Evolutionary conservation across 2,113 vertebrate species (phyloP).

Genomic region (Ciconia maguari): DNA sequence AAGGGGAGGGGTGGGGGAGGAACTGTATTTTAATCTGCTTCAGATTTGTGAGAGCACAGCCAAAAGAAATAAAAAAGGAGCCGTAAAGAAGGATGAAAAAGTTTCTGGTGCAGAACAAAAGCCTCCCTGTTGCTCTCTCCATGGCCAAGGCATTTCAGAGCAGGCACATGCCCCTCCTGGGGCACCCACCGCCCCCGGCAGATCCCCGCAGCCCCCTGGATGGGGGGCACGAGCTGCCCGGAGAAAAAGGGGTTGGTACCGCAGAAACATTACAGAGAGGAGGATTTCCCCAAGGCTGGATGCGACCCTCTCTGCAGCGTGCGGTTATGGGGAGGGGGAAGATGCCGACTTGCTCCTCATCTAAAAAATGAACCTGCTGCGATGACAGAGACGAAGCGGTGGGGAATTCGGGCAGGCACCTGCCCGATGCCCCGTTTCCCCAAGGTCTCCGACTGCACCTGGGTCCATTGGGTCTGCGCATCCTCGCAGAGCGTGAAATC

Average conservation of each 20-base stretch:
- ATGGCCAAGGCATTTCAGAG: neutral
- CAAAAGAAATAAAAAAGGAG: conserved; percentile 53
- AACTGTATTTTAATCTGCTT: conserved; percentile 34
- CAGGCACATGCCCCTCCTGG: neutral
- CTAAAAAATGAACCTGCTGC: neutral
- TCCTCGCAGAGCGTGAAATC: fast-evolving
- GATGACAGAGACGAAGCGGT: fast-evolving
- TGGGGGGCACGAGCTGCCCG: neutral
- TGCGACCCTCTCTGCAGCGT: fast-evolving
- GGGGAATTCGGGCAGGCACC: neutral
- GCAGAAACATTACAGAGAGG: neutral
- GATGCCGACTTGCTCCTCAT: neutral
- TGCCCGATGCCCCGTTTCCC: neutral
- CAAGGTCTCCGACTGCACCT: fast-evolving
- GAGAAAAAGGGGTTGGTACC: neutral
- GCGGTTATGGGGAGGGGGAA: neutral
- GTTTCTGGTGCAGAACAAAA: conserved; percentile 27
- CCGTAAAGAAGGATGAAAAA: neutral
- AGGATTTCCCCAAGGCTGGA: neutral
- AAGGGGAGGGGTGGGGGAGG: neutral
- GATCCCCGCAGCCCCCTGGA: neutral
- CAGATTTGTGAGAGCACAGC: neutral
- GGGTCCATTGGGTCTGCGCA: neutral
- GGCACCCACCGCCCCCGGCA: neutral
- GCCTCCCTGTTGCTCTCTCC: conserved; percentile 1